Base-by-base conservation (phyloP, 2,797 vertebrate species). In the Serranus cabrilla region DNA sequence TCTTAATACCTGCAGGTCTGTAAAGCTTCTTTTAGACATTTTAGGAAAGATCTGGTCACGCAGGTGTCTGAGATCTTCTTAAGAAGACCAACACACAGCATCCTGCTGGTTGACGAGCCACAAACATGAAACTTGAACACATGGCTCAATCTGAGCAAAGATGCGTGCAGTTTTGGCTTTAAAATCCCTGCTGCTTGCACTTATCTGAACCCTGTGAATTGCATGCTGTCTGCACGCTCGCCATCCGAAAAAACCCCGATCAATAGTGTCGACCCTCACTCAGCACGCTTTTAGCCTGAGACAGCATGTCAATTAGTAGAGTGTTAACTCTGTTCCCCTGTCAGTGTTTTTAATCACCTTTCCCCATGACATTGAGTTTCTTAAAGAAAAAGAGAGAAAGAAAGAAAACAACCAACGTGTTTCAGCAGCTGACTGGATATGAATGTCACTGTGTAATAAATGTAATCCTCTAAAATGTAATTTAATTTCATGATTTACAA, bases 161-260 rank as follows among this genome's bases (percentile, higher is more conserved):
- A 76, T 74, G 76, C 46, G 27, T 80, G 80, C 73, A 23, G 69
- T 70, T 83, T 81, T 34, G 86, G 72, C 71, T 84, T 72, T 82
- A 52, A 85, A 87, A 69, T 88, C 87, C 87, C 88, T 76, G 82
- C 85, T 81, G 88, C 70, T 81, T 73, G 75, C 3, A 77, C 86
- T 82, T 6, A 51, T 50, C 23, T 88, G 82, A 91, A 88, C 82
- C 64, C 74, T 56, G 16, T 31, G 61, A 58, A 64, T 16, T 16
- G 1, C 21, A 49, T 34, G 11, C 61, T 2, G 76, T 39, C 74
- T 71, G 59, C 54, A 51, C 31, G 52, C 73, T 57, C 9, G 2
- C 27, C 12, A 6, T n/a, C 58, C 46, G 37, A 68, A 50, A 18
- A 59, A 12, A 51, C n/a, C 56, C 54, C 59, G 31, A 85, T 85